Conservation (phyloP, 2,113 vertebrate genomes). For the Poecilia latipinna region DNA sequence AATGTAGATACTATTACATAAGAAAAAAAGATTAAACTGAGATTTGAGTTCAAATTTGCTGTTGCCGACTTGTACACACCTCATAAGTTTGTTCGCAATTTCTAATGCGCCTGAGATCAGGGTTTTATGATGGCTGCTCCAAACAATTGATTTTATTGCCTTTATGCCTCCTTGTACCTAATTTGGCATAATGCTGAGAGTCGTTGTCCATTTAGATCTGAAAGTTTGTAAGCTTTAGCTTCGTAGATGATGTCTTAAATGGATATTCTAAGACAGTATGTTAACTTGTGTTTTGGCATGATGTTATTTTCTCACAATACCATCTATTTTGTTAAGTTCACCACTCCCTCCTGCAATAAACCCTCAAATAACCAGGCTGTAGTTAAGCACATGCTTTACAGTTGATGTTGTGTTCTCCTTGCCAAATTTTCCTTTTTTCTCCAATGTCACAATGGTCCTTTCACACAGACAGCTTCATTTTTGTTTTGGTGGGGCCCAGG, state of each 20-base stretch:
- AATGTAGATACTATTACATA: not conserved
- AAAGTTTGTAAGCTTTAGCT: not conserved
- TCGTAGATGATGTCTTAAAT: not conserved
- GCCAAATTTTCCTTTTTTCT: not conserved
- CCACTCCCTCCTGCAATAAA: not conserved
- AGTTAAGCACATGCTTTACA: not conserved
- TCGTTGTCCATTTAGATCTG: not conserved
- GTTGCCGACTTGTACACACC: not conserved
- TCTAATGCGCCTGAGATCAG: not conserved
- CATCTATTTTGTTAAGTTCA: not conserved
- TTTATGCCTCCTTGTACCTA: not conserved
- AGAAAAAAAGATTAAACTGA: not conserved
- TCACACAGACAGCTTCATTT: not conserved
- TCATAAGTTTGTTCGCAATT: not conserved
- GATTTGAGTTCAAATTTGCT: conserved; percentile 5
- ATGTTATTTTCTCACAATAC: not conserved
- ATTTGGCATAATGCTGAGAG: not conserved
- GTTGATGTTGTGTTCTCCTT: not conserved
- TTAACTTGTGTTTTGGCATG: not conserved
- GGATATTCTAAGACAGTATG: too few species aligned
- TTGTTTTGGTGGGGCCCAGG: not conserved
- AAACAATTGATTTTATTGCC: not conserved
- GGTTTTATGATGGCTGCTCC: not conserved
- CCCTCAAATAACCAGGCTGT: not conserved
- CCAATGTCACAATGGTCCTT: not conserved